These are phyloP conservation scores for Oreotrochilus melanogaster DNA, from an alignment of 2,113 vertebrate genomes.

Conservation along the genomic window DNA sequence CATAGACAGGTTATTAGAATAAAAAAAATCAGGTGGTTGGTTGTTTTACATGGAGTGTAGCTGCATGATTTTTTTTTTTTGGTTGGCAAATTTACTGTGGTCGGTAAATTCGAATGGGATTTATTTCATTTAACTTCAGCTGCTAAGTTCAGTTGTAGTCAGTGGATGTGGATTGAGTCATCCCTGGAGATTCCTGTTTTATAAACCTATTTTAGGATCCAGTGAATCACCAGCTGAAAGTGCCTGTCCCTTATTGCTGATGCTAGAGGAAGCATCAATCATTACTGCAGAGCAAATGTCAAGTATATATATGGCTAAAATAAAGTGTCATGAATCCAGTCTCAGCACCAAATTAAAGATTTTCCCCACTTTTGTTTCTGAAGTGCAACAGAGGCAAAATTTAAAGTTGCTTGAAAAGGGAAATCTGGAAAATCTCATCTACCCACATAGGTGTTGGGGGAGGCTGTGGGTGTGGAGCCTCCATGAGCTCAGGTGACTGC, in stretches of 20 bases:
- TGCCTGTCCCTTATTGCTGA: constrained; percentile 24
- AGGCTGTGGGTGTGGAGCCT: background rate
- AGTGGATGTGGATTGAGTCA: constrained; percentile 33
- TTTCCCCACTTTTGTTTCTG: background rate
- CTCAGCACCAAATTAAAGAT: background rate
- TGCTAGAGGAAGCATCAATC: constrained; percentile 51
- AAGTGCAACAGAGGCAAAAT: background rate
- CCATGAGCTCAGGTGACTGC: background rate
- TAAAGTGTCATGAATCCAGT: background rate
- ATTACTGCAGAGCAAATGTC: constrained; percentile 19
- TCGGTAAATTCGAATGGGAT: background rate
- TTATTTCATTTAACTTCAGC: constrained; percentile 13
- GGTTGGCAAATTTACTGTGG: background rate
- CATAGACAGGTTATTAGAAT: background rate
- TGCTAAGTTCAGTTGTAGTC: constrained; percentile 1
- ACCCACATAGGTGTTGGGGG: accelerated
- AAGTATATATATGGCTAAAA: constrained; percentile 3
- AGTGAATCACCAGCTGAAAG: constrained; percentile 60
- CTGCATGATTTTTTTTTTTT: background rate
- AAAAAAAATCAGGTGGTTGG: background rate
- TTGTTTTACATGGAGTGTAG: background rate
- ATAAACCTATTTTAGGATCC: constrained; percentile 58
- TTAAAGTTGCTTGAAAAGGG: background rate
- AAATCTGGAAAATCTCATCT: background rate
- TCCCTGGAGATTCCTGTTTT: constrained; percentile 61